Percentiles rank a stretch among this genome's conserved stretches.
These are phyloP conservation scores for Rousettus madagascariensis DNA, from an alignment of 2,797 vertebrate genomes.

Conservation along the genomic window DNA sequence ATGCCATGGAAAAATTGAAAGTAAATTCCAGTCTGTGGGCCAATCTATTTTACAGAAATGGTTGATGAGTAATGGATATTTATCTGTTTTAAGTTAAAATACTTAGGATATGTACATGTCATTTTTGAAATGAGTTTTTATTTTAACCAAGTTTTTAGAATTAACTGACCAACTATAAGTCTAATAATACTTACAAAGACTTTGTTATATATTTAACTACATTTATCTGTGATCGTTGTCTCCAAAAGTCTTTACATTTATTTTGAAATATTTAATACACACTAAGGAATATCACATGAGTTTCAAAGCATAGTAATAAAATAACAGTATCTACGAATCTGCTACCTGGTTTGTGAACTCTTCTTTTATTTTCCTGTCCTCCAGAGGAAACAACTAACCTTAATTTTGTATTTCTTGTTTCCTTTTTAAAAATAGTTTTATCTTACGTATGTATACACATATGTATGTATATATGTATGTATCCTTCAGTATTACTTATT, in stretches of 20 bases:
- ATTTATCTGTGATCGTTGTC: background rate
- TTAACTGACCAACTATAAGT: background rate
- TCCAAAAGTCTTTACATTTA: background rate
- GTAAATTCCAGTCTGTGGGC: background rate
- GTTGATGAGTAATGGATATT: background rate
- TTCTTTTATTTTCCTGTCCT: background rate
- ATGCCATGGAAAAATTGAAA: background rate
- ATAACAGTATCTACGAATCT: background rate
- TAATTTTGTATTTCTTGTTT: background rate
- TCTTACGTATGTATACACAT: background rate
- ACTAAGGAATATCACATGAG: background rate
- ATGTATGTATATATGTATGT: background rate
- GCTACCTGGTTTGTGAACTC: background rate
- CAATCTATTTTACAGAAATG: background rate
- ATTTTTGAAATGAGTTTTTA: slow-evolving; percentile 7
- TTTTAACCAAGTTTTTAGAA: background rate
- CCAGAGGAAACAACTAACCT: background rate
- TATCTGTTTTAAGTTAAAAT: slow-evolving; percentile 35
- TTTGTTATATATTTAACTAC: background rate
- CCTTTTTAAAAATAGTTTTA: background rate
- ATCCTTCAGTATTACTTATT: background rate
- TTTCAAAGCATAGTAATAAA: background rate
- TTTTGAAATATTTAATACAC: background rate
- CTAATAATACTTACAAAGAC: background rate
- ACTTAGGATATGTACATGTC: background rate